These are phyloP conservation scores for Cassiopea andromeda DNA, from an alignment of 30 jellyfish, hydroid and myxozoan species.

Conservation along the genomic window DNA sequence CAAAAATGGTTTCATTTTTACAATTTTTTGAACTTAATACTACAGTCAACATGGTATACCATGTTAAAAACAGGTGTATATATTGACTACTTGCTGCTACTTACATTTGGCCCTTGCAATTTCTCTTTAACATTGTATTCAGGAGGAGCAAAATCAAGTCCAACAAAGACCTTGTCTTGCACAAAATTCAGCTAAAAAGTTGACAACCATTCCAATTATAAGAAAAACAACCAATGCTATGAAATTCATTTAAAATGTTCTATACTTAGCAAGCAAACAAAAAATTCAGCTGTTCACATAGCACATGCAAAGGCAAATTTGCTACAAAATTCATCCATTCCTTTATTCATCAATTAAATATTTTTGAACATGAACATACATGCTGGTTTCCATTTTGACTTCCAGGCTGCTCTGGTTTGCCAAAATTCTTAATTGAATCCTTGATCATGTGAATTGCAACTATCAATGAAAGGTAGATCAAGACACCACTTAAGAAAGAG, in stretches of 20 bases:
- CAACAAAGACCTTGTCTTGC: conserved; percentile 92
- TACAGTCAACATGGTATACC: neutral
- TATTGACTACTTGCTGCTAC: neutral
- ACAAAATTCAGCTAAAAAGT: conserved; percentile 53
- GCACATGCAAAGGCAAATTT: no score
- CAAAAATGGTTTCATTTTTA: no score
- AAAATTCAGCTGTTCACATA: neutral
- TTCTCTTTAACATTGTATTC: conserved; percentile 66
- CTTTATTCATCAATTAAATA: no score
- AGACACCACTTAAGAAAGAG: neutral
- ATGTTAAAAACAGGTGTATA: neutral
- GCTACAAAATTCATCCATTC: no score
- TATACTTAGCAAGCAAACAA: no score
- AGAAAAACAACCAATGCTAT: neutral
- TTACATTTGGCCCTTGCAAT: conserved; percentile 83
- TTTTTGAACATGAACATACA: neutral
- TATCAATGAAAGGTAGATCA: neutral
- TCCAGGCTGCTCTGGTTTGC: conserved; percentile 55
- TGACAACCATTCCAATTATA: neutral
- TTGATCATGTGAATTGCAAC: conserved; percentile 83
- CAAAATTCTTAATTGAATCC: conserved; percentile 60
- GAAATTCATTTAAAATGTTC: neutral
- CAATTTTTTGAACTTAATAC: no score
- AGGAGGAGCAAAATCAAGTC: conserved; percentile 71
- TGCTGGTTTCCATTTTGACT: conserved; percentile 17